Evolutionary conservation across 2,113 vertebrate species (phyloP).

Genomic region (Proteles cristata): DNA sequence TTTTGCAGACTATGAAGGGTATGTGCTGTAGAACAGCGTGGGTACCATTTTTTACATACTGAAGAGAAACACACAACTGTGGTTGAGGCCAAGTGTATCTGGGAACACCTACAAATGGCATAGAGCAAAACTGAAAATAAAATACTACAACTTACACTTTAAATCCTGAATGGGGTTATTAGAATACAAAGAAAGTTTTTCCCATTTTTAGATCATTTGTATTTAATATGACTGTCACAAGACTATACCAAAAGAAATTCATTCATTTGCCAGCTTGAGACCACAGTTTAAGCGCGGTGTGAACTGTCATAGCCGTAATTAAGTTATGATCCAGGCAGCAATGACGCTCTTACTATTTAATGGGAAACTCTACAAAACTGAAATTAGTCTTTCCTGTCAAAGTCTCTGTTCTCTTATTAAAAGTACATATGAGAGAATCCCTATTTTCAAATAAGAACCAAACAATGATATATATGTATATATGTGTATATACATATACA

Average conservation of each 20-base stretch:
- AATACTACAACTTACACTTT: background rate
- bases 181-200: background rate
- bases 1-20: conserved; percentile 51
- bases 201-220: background rate
- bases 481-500: rapidly evolving
- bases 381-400: conserved; percentile 18
- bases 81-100: background rate
- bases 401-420: conserved; percentile 20
- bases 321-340: background rate
- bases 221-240: conserved; percentile 3
- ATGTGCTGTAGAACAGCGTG: background rate
- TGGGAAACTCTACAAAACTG: conserved; percentile 36
- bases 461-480: background rate
- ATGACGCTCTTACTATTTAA: background rate
- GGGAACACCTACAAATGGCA: background rate
- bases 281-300: background rate
- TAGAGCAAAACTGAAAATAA: conserved; percentile 5
- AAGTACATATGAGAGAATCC: background rate
- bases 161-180: background rate
- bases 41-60: background rate
- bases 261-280: conserved; percentile 34
- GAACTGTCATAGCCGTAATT: background rate
- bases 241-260: conserved; percentile 37
- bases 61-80: conserved; percentile 1
- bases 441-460: conserved; percentile 16